Evolutionary conservation across 2,113 vertebrate genomes (phyloP).

Genomic region (Stictonetta naevosa): DNA sequence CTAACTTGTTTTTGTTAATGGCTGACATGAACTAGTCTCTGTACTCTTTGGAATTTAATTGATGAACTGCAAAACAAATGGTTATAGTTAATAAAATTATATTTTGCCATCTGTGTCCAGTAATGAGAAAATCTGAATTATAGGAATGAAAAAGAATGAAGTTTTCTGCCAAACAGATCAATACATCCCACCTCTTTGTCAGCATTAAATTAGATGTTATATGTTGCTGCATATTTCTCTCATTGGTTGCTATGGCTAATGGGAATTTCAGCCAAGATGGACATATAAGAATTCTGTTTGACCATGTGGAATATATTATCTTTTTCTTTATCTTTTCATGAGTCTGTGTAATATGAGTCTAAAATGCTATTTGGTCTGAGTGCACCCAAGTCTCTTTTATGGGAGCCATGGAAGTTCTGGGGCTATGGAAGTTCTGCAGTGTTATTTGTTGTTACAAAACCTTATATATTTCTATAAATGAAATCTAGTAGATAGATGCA

Average conservation of each 20-base stretch:
- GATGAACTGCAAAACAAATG: constrained; percentile 59
- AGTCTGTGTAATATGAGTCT: not conserved
- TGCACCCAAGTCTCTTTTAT: not conserved
- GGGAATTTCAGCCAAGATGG: constrained; percentile 25
- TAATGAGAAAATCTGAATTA: constrained; percentile 66
- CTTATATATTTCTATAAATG: constrained; percentile 34
- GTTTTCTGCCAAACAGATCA: constrained; percentile 53
- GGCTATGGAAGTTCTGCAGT: not conserved
- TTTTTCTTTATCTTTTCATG: not conserved
- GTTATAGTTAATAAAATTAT: constrained; percentile 64
- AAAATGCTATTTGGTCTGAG: constrained; percentile 16
- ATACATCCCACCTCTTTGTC: constrained; percentile 41
- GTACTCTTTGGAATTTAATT: constrained; percentile 44
- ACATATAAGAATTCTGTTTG: constrained; percentile 25
- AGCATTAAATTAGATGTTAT: constrained; percentile 40
- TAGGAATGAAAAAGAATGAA: constrained; percentile 54
- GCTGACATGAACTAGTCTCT: constrained; percentile 34
- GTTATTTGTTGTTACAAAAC: constrained; percentile 38
- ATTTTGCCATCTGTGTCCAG: constrained; percentile 63
- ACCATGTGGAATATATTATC: not conserved
- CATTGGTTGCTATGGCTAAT: constrained; percentile 23
- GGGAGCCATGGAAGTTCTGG: not conserved
- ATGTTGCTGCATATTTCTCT: not conserved
- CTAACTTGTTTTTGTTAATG: constrained; percentile 36
- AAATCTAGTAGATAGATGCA: constrained; percentile 21